A percentile compares a stretch with the other conserved stretches of the same genome.
phyloP scores from a whole-genome alignment of 2,113 vertebrate genomes.

The Limnothrissa miodon region DNA sequence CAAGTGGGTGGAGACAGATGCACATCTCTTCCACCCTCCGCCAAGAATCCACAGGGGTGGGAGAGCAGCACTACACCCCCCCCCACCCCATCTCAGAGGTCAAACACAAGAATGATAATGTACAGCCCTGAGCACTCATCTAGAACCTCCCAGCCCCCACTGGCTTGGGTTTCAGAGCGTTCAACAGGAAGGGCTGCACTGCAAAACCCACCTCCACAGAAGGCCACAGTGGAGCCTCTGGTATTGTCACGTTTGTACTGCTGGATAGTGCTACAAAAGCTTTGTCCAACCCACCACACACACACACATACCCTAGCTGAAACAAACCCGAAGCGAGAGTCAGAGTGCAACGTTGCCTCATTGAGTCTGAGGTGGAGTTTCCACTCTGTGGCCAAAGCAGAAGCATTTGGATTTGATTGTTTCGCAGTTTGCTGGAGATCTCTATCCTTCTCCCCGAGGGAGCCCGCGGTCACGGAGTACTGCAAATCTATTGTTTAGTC shows the following conservation, averaged over 20 bases:
- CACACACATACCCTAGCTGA: neutral
- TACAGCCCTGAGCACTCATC: neutral
- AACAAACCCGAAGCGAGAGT: neutral
- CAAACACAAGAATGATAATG: neutral
- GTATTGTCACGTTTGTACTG: neutral
- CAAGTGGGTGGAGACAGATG: slow-evolving; percentile 23
- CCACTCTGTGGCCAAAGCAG: neutral
- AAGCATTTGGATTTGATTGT: neutral
- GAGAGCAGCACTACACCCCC: slow-evolving; percentile 24
- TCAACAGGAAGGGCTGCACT: neutral
- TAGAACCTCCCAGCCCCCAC: neutral
- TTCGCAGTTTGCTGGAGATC: neutral
- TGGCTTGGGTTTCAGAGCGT: neutral
- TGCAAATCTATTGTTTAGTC: neutral
- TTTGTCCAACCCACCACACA: no score
- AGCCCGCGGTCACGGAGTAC: neutral
- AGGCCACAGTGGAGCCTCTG: neutral
- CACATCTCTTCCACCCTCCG: slow-evolving; percentile 20
- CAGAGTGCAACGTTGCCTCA: neutral
- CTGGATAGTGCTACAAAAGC: no score
- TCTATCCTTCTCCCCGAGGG: neutral
- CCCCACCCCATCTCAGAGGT: slow-evolving; percentile 26
- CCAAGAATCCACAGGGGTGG: slow-evolving; percentile 23
- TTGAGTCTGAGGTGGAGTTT: neutral
- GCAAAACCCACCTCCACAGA: neutral